Base-by-base conservation (phyloP, 2,888 invertebrate genomes). In the Dynastes tityus region DNA sequence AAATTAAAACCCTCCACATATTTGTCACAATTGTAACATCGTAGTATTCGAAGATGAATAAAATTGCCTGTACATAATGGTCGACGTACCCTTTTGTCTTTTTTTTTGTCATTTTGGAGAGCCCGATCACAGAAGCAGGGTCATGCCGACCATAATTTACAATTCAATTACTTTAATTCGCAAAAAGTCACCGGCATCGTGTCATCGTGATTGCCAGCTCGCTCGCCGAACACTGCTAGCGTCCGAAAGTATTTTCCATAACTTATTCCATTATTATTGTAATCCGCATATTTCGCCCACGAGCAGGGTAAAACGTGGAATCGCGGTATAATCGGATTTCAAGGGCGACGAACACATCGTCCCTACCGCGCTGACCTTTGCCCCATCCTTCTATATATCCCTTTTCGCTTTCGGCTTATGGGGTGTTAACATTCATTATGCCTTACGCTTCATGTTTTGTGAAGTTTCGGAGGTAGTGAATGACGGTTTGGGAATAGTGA, bases 201-300 rank as follows among this genome's bases (percentile, higher is more conserved):
- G 22, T 55, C 16, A 29, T 4, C 58, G 16, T 37, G 11, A 74
- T 61, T 11, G 61, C 58, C 16, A 6, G 13, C 63, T 61, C 45
- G 45, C 11, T 45, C 32, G 9, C 58, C 58, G 27, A 13, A 61
- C 32, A 40, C 45, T 22, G 58, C 73, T 58, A 27, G 58, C 9
- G 67, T 49, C 49, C 22, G 68, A 51, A 61, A 63, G 63, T 61
- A 40, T 74, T 74, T 63, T 73, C 63, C 73, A 74, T 74, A 74
- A 74, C 73, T 74, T 74, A 74, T 74, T 74, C 73, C 73, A 74
- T 74, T 74, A 74, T 74, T 61, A 74, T 74, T 74, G 73, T 74
- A 74, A 74, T 74, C 6, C 58, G 73, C 61, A 61, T 63, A 74
- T 74, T 61, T 61, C 61, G 61, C 27, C 61, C 45, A 49, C 45